A percentile compares a stretch with the other conserved stretches of the same genome.
phyloP scores from a whole-genome alignment of 2,113 vertebrate species.

The Colossoma macropomum region DNA sequence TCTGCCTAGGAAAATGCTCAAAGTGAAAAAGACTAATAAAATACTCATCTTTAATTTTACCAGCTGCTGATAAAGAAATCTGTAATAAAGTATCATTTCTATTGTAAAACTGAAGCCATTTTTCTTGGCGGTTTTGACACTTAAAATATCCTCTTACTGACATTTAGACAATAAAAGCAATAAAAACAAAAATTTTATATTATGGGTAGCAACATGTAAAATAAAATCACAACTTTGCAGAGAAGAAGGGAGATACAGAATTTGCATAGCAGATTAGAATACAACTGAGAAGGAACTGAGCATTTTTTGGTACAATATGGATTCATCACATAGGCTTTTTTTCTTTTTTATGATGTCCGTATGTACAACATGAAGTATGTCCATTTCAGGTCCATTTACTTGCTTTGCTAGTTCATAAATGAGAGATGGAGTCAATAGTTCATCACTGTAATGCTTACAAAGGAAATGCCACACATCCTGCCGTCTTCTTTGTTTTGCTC shows the following conservation, averaged over 20 bases:
- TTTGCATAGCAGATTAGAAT: slow-evolving; percentile 96
- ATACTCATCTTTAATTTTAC: slow-evolving; percentile 77
- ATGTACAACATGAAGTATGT: slow-evolving; percentile 75
- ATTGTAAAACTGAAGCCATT: slow-evolving; percentile 84
- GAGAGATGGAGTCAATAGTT: slow-evolving; percentile 67
- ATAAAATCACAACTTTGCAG: slow-evolving; percentile 77
- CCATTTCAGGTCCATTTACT: slow-evolving; percentile 75
- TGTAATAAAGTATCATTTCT: slow-evolving; percentile 82
- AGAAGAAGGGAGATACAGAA: slow-evolving; percentile 78
- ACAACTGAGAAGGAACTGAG: slow-evolving; percentile 80
- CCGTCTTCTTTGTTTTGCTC: slow-evolving; percentile 45
- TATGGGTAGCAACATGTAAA: slow-evolving; percentile 81
- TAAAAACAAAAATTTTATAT: slow-evolving; percentile 85
- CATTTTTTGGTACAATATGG: slow-evolving; percentile 87
- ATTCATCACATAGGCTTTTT: slow-evolving; percentile 75
- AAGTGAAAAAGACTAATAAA: slow-evolving; percentile 72
- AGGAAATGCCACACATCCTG: slow-evolving; percentile 60
- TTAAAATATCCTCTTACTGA: slow-evolving; percentile 74
- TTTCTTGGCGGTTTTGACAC: slow-evolving; percentile 81
- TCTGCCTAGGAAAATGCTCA: slow-evolving; percentile 89
- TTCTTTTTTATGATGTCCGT: slow-evolving; percentile 77
- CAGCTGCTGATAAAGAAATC: slow-evolving; percentile 85
- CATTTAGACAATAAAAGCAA: slow-evolving; percentile 78
- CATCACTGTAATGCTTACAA: slow-evolving; percentile 68
- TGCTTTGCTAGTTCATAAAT: slow-evolving; percentile 73